Conservation (phyloP, 2,113 vertebrate genomes). For the Catharus bicknelli region DNA sequence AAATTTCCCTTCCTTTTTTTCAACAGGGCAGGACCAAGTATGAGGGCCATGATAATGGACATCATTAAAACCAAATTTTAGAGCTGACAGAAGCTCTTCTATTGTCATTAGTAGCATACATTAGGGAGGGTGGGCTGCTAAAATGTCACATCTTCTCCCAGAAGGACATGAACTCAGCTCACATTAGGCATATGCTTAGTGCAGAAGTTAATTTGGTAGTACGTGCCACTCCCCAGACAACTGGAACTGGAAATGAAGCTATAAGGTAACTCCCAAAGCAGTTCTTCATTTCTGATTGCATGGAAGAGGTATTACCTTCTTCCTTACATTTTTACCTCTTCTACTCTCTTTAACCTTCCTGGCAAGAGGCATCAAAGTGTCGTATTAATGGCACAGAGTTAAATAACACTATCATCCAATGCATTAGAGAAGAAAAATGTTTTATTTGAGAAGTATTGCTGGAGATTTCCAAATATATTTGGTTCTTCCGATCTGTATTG, state of each 20-base stretch:
- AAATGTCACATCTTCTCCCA: background rate
- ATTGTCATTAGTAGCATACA: background rate
- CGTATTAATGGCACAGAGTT: background rate
- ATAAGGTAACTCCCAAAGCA: background rate
- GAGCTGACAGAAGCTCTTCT: background rate
- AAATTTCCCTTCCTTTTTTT: background rate
- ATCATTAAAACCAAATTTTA: background rate
- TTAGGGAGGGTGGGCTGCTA: rapidly evolving
- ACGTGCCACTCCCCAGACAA: background rate
- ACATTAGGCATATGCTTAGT: background rate
- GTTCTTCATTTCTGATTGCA: background rate
- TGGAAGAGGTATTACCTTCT: background rate
- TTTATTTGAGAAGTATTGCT: background rate
- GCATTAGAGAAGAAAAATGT: background rate
- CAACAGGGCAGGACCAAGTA: background rate
- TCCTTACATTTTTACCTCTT: background rate
- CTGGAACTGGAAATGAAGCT: background rate
- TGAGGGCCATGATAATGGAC: background rate
- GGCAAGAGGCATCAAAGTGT: background rate
- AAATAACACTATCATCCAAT: background rate
- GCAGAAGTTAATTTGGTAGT: background rate
- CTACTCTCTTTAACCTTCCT: background rate
- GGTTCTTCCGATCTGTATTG: background rate
- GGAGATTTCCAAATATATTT: background rate
- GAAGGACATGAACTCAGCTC: background rate